A percentile compares a stretch with the other conserved stretches of the same genome.
Conservation (phyloP, 2,797 vertebrate species). For the Sitta carolinensis region DNA sequence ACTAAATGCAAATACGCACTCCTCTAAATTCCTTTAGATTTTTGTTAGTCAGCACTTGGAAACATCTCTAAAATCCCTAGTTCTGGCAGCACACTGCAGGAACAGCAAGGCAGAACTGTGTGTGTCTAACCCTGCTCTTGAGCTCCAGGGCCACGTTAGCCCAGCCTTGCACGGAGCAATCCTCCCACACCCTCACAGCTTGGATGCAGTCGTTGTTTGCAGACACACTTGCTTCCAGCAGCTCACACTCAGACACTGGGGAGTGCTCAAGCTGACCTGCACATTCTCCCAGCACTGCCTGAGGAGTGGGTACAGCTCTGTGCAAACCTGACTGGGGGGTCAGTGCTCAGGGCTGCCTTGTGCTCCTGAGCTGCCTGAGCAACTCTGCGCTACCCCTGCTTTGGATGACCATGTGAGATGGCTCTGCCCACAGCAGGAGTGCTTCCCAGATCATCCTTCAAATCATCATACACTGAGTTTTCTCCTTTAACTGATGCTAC, state of each 20-base stretch:
- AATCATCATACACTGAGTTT: background rate
- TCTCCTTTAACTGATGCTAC: background rate
- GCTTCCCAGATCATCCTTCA: background rate
- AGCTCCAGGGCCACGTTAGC: background rate
- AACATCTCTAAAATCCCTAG: background rate
- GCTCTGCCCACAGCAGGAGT: background rate
- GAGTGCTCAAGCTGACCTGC: background rate
- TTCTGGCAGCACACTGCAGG: background rate
- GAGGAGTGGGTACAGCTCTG: background rate
- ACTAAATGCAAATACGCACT: background rate
- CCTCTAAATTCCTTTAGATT: background rate
- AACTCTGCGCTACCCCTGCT: background rate
- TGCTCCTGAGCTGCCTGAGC: background rate
- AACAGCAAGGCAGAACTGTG: background rate
- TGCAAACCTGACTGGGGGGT: background rate
- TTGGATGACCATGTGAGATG: background rate
- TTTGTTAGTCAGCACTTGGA: background rate
- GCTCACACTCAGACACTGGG: background rate
- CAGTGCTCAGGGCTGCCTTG: background rate
- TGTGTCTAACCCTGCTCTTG: background rate
- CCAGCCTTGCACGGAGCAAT: accelerated
- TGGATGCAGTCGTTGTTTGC: background rate
- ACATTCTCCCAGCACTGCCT: background rate
- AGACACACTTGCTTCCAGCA: background rate
- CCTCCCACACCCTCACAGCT: background rate